Conservation (phyloP, 2,888 invertebrate genomes). For the Chrysodeixis includens region DNA sequence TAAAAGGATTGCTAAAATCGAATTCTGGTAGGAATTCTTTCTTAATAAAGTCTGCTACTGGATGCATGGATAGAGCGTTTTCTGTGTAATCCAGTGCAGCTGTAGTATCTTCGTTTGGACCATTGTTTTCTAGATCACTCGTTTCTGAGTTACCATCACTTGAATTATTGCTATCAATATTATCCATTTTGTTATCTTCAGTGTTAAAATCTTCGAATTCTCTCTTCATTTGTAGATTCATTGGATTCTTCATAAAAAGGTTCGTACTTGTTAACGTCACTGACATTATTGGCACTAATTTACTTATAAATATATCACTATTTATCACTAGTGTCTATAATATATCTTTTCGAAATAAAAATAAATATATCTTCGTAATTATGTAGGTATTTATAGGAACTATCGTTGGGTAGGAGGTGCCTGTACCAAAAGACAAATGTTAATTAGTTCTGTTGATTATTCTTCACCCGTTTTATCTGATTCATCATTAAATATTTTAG, state of each 20-base stretch:
- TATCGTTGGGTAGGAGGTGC: slow-evolving; percentile 89
- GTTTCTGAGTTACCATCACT: slow-evolving; percentile 83
- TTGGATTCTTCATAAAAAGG: slow-evolving; percentile 80
- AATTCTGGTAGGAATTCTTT: slow-evolving; percentile 87
- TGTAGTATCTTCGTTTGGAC: slow-evolving; percentile 72
- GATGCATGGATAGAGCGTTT: slow-evolving; percentile 79
- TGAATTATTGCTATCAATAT: slow-evolving; percentile 79
- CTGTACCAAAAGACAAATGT: slow-evolving; percentile 75
- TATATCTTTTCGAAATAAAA: slow-evolving; percentile 79
- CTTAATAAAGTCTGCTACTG: slow-evolving; percentile 86
- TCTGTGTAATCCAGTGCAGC: slow-evolving; percentile 82
- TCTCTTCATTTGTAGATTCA: slow-evolving; percentile 84
- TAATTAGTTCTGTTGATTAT: slow-evolving; percentile 17
- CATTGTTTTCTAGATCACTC: slow-evolving; percentile 83
- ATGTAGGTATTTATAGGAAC: slow-evolving; percentile 89
- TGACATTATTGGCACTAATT: slow-evolving; percentile 82
- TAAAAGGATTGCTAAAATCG: slow-evolving; percentile 82
- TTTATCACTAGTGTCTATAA: slow-evolving; percentile 73
- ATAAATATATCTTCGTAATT: slow-evolving; percentile 86
- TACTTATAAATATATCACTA: slow-evolving; percentile 72
- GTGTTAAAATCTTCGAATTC: slow-evolving; percentile 81
- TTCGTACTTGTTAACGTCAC: slow-evolving; percentile 81
- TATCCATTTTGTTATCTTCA: slow-evolving; percentile 76
- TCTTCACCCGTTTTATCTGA: slow-evolving; percentile 71
- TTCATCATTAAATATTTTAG: no score